Evolutionary conservation across 2,888 invertebrate genomes (phyloP).

Genomic region (Trachelus stipa): DNA sequence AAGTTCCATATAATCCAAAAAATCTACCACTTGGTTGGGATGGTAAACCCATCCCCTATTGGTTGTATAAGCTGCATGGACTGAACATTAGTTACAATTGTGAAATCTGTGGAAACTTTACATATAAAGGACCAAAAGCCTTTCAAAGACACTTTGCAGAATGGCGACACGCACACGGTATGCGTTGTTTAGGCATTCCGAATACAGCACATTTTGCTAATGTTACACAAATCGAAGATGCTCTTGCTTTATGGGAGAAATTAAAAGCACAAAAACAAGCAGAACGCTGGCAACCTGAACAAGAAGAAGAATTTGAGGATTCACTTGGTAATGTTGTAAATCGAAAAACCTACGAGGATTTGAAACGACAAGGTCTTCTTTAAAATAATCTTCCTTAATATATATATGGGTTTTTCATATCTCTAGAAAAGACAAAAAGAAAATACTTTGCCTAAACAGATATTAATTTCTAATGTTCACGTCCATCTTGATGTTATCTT

Average conservation of each 20-base stretch:
- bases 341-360: slow-evolving; percentile 97
- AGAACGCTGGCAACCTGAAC: slow-evolving; percentile 96
- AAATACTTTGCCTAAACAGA: not conserved
- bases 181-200: slow-evolving; percentile 98
- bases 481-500: not conserved
- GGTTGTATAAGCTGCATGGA: slow-evolving; percentile 99
- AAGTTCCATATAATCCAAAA: slow-evolving; percentile 99
- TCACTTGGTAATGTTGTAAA: slow-evolving; percentile 98
- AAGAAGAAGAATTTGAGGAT: slow-evolving; percentile 99
- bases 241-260: slow-evolving; percentile 97
- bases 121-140: slow-evolving; percentile 98
- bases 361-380: slow-evolving; percentile 96
- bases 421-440: not conserved
- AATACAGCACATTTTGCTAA: slow-evolving; percentile 99
- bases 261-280: slow-evolving; percentile 94
- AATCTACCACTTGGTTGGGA: slow-evolving; percentile 99
- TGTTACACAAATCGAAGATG: slow-evolving; percentile 98
- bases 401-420: not conserved
- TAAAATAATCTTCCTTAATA: slow-evolving; percentile 66
- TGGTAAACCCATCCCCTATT: slow-evolving; percentile 95
- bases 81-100: slow-evolving; percentile 99
- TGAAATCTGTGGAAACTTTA: slow-evolving; percentile 99
- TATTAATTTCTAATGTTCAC: not conserved
- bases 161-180: slow-evolving; percentile 91
- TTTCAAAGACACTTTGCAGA: slow-evolving; percentile 99